Evolutionary conservation across 2,797 vertebrate genomes (phyloP), one percentile per base, ranked within the genome.

Genomic region (Acridotheres tristis): DNA sequence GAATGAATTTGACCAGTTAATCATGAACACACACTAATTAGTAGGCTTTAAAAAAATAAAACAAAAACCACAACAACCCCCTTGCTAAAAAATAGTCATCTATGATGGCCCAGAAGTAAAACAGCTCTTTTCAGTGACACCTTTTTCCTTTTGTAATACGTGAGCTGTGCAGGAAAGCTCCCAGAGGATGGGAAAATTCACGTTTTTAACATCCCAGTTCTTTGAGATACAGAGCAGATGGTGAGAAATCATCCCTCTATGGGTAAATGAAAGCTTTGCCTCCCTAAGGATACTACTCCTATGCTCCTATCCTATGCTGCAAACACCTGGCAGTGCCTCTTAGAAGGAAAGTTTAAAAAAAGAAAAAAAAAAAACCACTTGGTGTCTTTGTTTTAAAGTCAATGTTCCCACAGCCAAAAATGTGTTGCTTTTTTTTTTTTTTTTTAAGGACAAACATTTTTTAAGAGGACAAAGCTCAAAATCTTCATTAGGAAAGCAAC

Each of bases 161-260:
- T 63, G 53, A 63, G 76, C 81, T 86, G 51, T 51, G 55, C 59
- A 91, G 81, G 20, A 53, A 80, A 51, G 83, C 45, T 94, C 94
- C 57, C 76, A 68, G 47, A 0, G 25, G 91, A 91, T 38, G 40
- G 72, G 48, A 81, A 96, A 93, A 97, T 75, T 84, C 85, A 90
- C 58, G 8, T 90, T 92, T 96, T 91, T 93, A 94, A 85, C 94
- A 92, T 89, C 65, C 32, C 27, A 42, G 32, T 76, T 93, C 90
- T 92, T 58, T 87, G 94, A 96, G 68, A 90, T 82, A 58, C 36
- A 45, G 92, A 97, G 34, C 96, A 97, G 96, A 97, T 97, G 96
- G 91, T 76, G 89, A 72, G 73, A 93, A 94, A 96, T 92, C 79
- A 79, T 83, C 74, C 75, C 76, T 91, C 92, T 79, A 36, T 8